phyloP scores from a whole-genome alignment of 2,888 invertebrate genomes.

The Drosophila planitibia region DNA sequence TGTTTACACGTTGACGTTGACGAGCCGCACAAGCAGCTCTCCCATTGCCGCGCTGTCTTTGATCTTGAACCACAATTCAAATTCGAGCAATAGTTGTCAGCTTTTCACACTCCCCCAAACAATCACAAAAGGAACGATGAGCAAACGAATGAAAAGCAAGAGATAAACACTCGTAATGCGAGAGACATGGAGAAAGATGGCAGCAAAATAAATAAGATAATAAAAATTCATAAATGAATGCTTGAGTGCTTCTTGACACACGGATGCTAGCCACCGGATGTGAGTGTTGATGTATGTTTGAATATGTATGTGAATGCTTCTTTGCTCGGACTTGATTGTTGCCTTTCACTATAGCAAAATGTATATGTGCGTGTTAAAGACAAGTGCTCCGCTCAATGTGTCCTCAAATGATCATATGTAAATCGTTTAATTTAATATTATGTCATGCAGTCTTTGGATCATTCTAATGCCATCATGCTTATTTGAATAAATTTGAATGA shows the following conservation, averaged over 20 bases:
- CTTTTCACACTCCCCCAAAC: constrained; percentile 25
- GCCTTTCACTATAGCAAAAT: constrained; percentile 2
- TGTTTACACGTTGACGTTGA: constrained; percentile 65
- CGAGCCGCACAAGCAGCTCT: background rate
- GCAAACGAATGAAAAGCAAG: background rate
- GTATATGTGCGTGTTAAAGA: background rate
- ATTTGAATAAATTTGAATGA: background rate
- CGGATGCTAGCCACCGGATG: constrained; percentile 72
- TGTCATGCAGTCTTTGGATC: background rate
- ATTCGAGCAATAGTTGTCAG: constrained; percentile 57
- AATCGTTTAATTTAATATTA: background rate
- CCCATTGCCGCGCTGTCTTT: constrained; percentile 46
- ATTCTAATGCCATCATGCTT: background rate
- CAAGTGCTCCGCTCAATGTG: background rate
- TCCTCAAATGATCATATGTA: background rate
- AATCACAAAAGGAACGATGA: constrained; percentile 8
- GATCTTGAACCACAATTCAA: constrained; percentile 46
- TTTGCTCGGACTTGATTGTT: constrained; percentile 36
- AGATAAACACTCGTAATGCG: background rate
- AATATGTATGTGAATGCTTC: constrained; percentile 15
- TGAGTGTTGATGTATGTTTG: constrained; percentile 32
- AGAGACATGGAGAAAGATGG: constrained; percentile 17
- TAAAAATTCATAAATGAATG: constrained; percentile 81
- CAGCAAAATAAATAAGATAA: constrained; percentile 49
- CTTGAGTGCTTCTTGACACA: constrained; percentile 70